Evolutionary conservation across 2,888 invertebrate species (phyloP), one percentile per base, ranked within the genome.

Genomic region (Tenthredo mesomela): DNA sequence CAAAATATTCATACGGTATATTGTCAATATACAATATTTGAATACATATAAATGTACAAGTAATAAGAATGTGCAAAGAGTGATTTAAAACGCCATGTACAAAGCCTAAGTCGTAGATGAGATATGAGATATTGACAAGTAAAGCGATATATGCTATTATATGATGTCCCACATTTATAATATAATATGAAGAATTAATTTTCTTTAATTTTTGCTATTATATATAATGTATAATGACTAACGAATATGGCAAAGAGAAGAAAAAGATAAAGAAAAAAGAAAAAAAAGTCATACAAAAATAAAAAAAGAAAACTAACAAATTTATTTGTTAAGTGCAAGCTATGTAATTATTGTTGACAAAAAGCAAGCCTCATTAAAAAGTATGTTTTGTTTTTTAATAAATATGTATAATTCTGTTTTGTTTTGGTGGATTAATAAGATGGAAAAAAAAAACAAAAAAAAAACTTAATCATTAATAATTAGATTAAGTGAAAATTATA

Each of bases 271-370:
- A 78, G 7, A n/a, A 25, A 40, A 58, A 25, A 78, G 15, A n/a
- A 80, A 40, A 80, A 40, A 40, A 61, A 25, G 12, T 37, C 9
- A 80, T 25, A 50, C 29, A 77, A 12, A 29, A 12, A 21, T 12
- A 21, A 5, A 58, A 25, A 37, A 61, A 12, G 0, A 58, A 10
- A 77, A 25, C 29, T 61, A 80, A 25, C 25, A 67, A 82, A 82
- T 82, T 82, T 70, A 70, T 82, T 82, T 67, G 67, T 25, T 70
- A 47, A 82, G 82, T 82, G 47, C 82, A 82, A 82, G 29, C 40
- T 80, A 40, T 78, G 58, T 25, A 33, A 67, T 43, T 82, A 67
- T 80, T 61, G 65, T 61, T 65, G 65, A 29, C 33, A 33, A 82
- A 70, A 82, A 70, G 67, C 65, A 70, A 65, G 82, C 47, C 67